Evolutionary conservation across 2,113 vertebrate species (phyloP), one percentile per base, ranked within the genome.

Genomic region (Melozone crissalis): DNA sequence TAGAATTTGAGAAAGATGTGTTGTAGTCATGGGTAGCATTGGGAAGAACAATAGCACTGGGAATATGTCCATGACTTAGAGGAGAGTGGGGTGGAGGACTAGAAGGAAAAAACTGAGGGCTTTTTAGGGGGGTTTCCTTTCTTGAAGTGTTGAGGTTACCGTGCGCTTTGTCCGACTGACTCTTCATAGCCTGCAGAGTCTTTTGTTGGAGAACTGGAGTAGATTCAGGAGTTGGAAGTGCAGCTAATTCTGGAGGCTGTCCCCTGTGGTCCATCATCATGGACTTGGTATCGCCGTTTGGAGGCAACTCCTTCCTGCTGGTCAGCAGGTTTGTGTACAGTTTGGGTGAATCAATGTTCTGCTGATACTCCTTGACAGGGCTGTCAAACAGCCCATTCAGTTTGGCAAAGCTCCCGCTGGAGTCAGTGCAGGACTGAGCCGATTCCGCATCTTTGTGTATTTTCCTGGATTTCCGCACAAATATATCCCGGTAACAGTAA

Each of bases 181-280:
- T 99, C 61, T 99, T 99, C 96, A 99, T 98, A 37, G 99, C 98
- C 96, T 99, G 99, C 79, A 99, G 97, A 49, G 98, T 98, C 97
- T 99, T 99, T 89, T 99, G 99, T 44, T 99, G 99, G 73, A 99
- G 98, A 63, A 99, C 99, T 0, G 99, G 99, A 0, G 99, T 99
- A 9, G 99, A 99, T 91, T 99, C 99, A 0, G 99, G 99, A 1
- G 99, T 99, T 1, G 99, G 99, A 83, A 99, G 98, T 0, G 99
- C 99, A 41, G 99, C 99, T 75, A 99, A 93, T 94, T 99, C 99
- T 0, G 99, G 99, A 18, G 99, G 99, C 84, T 99, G 99, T 47
- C 98, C 98, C 63, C 98, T 98, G 24, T 98, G 98, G 75, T 99
- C 98, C 95, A 99, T 96, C 54, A 99, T 99, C 98, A 99, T 98